These are phyloP conservation scores for Zoanthus solanderi DNA, from an alignment of 92 coral and sea anemone genomes.

Conservation along the genomic window DNA sequence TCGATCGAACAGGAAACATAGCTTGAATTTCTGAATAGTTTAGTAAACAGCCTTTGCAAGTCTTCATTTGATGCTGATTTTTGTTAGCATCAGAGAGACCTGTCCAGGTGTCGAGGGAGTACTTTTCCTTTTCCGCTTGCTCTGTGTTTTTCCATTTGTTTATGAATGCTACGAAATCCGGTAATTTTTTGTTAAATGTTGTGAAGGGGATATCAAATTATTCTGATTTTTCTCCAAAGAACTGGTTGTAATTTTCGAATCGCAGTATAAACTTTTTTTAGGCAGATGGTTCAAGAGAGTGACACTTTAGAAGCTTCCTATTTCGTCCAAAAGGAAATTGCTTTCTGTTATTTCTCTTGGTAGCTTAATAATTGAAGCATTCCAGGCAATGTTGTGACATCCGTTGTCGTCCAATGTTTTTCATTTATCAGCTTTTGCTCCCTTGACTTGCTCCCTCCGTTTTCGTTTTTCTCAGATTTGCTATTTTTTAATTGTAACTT, in stretches of 20 bases:
- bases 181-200: conserved; percentile 23
- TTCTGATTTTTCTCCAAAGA: conserved; percentile 31
- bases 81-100: conserved; percentile 21
- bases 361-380: too few relatives aligned
- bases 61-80: conserved; percentile 23
- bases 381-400: too few relatives aligned
- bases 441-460: too few relatives aligned
- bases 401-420: too few relatives aligned
- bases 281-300: too few relatives aligned
- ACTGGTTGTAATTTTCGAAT: conserved; percentile 34
- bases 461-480: background rate
- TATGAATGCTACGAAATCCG: conserved; percentile 15
- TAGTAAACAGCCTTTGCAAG: conserved; percentile 24
- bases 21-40: conserved; percentile 15
- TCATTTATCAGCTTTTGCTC: too few relatives aligned
- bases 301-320: too few relatives aligned
- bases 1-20: conserved; percentile 20
- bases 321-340: too few relatives aligned
- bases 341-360: too few relatives aligned
- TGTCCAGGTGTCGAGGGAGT: conserved; percentile 17
- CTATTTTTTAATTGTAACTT: too few relatives aligned
- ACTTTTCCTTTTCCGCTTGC: conserved; percentile 29
- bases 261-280: background rate
- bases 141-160: conserved; percentile 21
- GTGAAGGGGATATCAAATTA: conserved; percentile 19